Evolutionary conservation across 2,888 invertebrate genomes (phyloP).

Genomic region (Drosophila seclusa): DNA sequence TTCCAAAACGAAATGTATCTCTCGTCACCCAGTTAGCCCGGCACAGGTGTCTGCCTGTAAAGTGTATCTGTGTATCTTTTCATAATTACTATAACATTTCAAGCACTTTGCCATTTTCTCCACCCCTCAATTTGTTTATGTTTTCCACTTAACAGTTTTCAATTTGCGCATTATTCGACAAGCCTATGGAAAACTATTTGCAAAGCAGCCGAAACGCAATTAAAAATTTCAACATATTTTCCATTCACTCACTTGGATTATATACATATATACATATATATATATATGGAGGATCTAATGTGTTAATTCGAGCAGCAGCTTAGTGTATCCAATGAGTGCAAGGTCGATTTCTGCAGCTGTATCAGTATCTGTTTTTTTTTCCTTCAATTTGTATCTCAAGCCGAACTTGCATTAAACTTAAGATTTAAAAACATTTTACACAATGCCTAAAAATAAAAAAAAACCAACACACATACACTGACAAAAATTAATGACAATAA

Average conservation of each 20-base stretch:
- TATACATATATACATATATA: background rate
- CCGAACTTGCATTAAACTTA: constrained; percentile 3
- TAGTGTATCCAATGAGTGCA: constrained; percentile 58
- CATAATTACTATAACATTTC: constrained; percentile 24
- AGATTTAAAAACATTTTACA: constrained; percentile 33
- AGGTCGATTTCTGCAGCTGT: constrained; percentile 34
- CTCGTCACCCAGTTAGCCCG: constrained; percentile 23
- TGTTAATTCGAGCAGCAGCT: constrained; percentile 16
- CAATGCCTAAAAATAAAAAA: background rate
- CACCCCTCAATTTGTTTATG: constrained; percentile 2
- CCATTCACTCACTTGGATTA: constrained; percentile 29
- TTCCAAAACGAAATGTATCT: constrained; percentile 41
- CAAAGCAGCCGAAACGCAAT: constrained; percentile 38
- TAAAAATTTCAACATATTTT: constrained; percentile 24
- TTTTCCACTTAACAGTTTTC: constrained; percentile 28
- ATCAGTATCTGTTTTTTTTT: constrained; percentile 7
- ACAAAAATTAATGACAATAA: background rate
- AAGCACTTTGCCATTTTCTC: constrained; percentile 20
- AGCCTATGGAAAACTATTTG: constrained; percentile 34
- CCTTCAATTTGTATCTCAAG: constrained; percentile 2
- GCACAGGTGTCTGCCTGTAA: constrained; percentile 12
- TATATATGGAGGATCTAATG: constrained; percentile 27
- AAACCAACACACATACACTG: constrained; percentile 1
- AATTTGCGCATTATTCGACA: constrained; percentile 47
- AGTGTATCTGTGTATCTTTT: constrained; percentile 18